Base-by-base conservation (phyloP, 1,140 invertebrate species). In the Nephila pilipes region DNA sequence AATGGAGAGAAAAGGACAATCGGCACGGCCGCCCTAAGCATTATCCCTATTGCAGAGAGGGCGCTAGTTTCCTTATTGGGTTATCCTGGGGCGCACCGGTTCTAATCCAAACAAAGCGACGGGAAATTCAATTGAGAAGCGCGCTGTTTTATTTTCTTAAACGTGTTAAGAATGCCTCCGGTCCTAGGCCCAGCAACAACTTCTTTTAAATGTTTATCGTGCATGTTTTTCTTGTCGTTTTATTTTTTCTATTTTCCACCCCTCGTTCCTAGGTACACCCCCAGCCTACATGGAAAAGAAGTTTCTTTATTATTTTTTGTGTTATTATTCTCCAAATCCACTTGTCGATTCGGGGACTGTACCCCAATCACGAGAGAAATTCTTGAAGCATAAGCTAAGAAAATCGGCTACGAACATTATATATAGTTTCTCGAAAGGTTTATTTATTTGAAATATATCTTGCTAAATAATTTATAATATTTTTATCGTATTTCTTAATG, bases 121-220 rank as follows among this genome's bases (percentile, higher is more conserved):
- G 80, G 29, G 89, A 91, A 91, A 91, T 91, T 91, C 89, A 83
- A 91, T 91, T 91, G 89, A n/a, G 89, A 91, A 60, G 80, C 32
- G 79, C 79, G 89, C 75, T 91, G 89, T 91, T 91, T 91, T 91
- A 91, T 91, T 91, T 91, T 91, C 89, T 91, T 91, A 91, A 91
- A 91, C 89, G 89, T 91, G 89, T 91, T 91, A 91, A 91, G 89
- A 91, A 91, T 91, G 89, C 89, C 89, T 83, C 29, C 55, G 87
- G 87, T 54, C 10, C 85, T 87, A 18, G 65, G 14, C 75, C 36
- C 25, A 58, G 89, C 89, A 91, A 91, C 89, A 91, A 91, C 89
- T 91, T 91, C 89, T 91, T 91, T 91, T 91, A 91, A 91, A 91
- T 91, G 80, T 91, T 91, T 91, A 91, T 91, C 89, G 89, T 91